These are phyloP conservation scores for Microplitis mediator DNA, from an alignment of 1,140 invertebrate genomes.

Conservation along the genomic window DNA sequence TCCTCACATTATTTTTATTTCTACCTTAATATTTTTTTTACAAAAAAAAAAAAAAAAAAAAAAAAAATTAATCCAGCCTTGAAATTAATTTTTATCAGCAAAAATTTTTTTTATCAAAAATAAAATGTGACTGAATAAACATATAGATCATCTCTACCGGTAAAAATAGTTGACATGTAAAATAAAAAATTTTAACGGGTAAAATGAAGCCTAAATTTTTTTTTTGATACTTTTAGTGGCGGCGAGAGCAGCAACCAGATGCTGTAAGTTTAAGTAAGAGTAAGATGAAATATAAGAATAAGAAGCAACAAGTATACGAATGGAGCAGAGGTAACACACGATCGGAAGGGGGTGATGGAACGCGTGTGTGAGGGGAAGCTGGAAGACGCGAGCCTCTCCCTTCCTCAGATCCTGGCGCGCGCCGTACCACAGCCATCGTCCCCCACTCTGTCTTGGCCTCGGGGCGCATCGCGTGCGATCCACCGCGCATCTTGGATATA, in stretches of 20 bases:
- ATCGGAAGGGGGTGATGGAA: conserved; percentile 30
- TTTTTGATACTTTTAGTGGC: too few species aligned
- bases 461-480: conserved; percentile 29
- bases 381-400: conserved; percentile 58
- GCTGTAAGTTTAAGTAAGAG: neutral
- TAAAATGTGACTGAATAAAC: too few species aligned
- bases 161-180: too few species aligned
- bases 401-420: conserved; percentile 52
- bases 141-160: too few species aligned
- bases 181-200: too few species aligned
- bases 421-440: conserved; percentile 48
- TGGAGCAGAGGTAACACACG: conserved; percentile 7
- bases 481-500: conserved; percentile 23
- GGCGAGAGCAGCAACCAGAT: too few species aligned
- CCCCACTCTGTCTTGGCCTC: conserved; percentile 24
- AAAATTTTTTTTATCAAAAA: too few species aligned
- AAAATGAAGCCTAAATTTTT: too few species aligned
- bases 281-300: conserved; percentile 9
- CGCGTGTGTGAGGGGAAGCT: conserved; percentile 40
- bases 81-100: too few species aligned
- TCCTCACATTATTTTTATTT: neutral
- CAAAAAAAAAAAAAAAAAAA: too few species aligned
- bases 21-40: too few species aligned
- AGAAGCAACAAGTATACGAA: neutral
- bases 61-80: too few species aligned